Evolutionary conservation across 2,113 vertebrate species (phyloP).

Genomic region (Octodon degus): DNA sequence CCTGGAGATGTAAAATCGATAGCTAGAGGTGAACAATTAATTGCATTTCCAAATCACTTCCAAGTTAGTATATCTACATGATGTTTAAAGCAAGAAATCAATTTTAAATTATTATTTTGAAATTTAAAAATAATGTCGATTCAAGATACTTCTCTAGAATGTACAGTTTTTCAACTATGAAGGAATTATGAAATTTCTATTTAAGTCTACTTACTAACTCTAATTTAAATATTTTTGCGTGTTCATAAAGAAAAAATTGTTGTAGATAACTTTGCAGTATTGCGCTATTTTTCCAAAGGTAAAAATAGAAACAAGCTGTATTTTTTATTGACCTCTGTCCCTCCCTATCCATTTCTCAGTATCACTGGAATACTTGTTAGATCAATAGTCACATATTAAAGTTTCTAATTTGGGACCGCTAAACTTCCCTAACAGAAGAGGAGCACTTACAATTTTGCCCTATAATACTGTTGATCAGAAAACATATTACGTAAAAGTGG

Average conservation of each 20-base stretch:
- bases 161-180: not conserved
- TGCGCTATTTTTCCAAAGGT: not conserved
- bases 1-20: not conserved
- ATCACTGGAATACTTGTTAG: not conserved
- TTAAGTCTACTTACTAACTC: not conserved
- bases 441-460: not conserved
- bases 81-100: slow-evolving; percentile 23
- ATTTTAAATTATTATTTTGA: slow-evolving; percentile 2
- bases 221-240: not conserved
- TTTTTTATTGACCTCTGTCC: not conserved
- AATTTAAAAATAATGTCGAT: slow-evolving; percentile 23
- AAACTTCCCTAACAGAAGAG: not conserved
- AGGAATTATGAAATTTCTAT: slow-evolving; percentile 15
- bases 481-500: not conserved
- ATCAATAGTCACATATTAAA: not conserved
- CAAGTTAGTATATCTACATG: not conserved
- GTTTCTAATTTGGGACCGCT: not conserved
- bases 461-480: not conserved
- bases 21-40: not conserved
- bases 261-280: not conserved
- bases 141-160: not conserved
- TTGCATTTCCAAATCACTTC: slow-evolving; percentile 37
- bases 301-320: not conserved
- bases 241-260: not conserved
- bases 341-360: not conserved